Evolutionary conservation across 2,888 invertebrate genomes (phyloP), one percentile per base, ranked within the genome.

Genomic region (Incurvaria masculella): DNA sequence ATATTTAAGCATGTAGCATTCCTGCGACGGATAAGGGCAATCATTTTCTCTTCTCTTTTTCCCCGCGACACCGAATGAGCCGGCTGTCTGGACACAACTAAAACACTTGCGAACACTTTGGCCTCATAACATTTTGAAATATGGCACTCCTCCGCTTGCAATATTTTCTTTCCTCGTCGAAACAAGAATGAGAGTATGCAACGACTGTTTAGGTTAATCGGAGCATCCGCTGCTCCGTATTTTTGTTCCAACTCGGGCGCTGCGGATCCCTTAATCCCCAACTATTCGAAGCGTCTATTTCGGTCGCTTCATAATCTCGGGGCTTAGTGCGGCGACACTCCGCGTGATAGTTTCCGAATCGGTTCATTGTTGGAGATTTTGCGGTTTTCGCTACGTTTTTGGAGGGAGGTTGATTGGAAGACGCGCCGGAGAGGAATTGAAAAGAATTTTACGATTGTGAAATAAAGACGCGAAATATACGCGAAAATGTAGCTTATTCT

Each of bases 271-370:
- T 73, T 78, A 78, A 78, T 76, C 78, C 78, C 62, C 53, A 61
- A 64, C 78, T 72, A 76, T 78, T 74, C 69, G 67, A 74, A 69
- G 69, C 75, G 71, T 76, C 78, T 78, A 78, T 78, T 78, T 78
- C 68, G 76, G 78, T 75, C 74, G 72, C 69, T 68, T 76, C 73
- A 74, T 76, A 78, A 78, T 76, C 76, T 76, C 63, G 47, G 63
- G 75, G 72, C 78, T 78, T 78, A 72, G 71, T 68, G 76, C 72
- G 72, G 74, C 78, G 78, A 76, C 75, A 75, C 74, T 72, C 72
- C 71, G 76, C 76, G 78, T 78, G 76, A 78, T 78, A 78, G 78
- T 78, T 78, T 73, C 63, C 66, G 73, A 73, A 71, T 33, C 33
- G 33, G 72, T 69, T 67, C 69, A 63, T 64, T 63, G 69, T 66